Evolutionary conservation across 2,797 vertebrate genomes (phyloP).

Genomic region (Leptoclinus maculatus): DNA sequence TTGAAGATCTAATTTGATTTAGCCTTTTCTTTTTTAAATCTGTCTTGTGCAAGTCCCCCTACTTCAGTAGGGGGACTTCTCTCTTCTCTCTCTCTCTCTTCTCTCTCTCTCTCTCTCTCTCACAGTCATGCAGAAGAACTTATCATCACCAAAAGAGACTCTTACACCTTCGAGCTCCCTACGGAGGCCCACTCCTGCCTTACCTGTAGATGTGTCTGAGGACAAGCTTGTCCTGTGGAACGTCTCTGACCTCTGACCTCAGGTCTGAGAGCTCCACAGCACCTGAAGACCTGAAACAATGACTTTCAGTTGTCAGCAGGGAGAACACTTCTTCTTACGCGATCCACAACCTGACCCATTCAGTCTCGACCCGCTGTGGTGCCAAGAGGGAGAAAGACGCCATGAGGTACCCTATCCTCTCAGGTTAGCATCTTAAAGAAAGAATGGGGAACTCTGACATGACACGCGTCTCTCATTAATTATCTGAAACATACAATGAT

Average conservation of each 20-base stretch:
- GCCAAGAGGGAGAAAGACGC: no score
- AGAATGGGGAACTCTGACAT: no score
- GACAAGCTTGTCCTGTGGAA: slow-evolving; percentile 11
- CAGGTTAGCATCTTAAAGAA: no score
- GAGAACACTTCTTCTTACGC: neutral
- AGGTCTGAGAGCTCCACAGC: neutral
- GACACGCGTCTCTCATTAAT: no score
- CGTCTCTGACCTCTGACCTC: neutral
- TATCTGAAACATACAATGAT: neutral
- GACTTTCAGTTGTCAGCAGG: neutral
- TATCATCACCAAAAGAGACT: accelerated
- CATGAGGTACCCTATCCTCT: no score
- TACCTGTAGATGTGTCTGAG: neutral
- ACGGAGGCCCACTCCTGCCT: neutral
- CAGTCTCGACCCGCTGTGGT: neutral
- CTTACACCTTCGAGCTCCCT: neutral
- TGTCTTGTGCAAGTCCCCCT: no score
- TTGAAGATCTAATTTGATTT: no score
- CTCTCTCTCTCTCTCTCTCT: no score
- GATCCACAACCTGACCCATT: neutral
- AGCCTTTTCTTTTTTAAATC: no score
- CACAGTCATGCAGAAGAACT: neutral
- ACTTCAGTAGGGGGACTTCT: no score
- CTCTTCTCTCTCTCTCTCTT: no score
- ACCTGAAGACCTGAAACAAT: neutral